phyloP scores from a whole-genome alignment of 1,140 invertebrate species.

The Gryllus bimaculatus region DNA sequence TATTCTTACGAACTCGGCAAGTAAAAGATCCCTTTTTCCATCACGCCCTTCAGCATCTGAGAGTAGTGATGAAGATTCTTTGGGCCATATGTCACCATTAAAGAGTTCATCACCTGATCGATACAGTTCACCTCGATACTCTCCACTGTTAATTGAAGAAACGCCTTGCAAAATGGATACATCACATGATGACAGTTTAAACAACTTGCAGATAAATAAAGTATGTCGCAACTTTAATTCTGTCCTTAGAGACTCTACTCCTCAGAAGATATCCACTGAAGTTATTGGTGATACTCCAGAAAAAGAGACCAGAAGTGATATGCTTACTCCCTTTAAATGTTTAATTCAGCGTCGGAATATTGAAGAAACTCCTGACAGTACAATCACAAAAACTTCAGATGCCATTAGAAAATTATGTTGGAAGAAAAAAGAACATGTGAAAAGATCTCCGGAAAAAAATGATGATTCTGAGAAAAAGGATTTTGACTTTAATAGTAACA shows the following conservation, averaged over 20 bases:
- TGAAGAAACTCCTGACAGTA: background rate
- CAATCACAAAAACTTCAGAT: background rate
- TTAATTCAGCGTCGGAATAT: background rate
- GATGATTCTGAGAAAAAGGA: background rate
- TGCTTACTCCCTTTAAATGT: background rate
- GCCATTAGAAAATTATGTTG: background rate
- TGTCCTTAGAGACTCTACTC: background rate
- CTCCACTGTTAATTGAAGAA: background rate
- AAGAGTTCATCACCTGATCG: conserved; percentile 14
- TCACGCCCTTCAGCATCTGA: background rate
- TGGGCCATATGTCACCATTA: conserved; percentile 18
- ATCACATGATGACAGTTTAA: too few relatives aligned
- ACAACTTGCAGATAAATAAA: too few relatives aligned
- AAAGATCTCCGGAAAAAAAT: background rate
- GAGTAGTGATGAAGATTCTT: conserved; percentile 6
- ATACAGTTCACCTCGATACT: conserved; percentile 14
- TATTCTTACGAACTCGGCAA: conserved; percentile 7
- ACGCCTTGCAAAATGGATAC: background rate
- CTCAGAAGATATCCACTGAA: background rate
- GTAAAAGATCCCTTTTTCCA: conserved; percentile 11
- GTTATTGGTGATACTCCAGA: background rate
- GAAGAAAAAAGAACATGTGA: background rate
- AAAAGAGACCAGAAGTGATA: background rate
- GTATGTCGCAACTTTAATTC: too few relatives aligned
- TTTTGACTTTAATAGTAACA: background rate